Base-by-base conservation (phyloP, 2,888 invertebrate species). In the Aspidiotus rigidus region DNA sequence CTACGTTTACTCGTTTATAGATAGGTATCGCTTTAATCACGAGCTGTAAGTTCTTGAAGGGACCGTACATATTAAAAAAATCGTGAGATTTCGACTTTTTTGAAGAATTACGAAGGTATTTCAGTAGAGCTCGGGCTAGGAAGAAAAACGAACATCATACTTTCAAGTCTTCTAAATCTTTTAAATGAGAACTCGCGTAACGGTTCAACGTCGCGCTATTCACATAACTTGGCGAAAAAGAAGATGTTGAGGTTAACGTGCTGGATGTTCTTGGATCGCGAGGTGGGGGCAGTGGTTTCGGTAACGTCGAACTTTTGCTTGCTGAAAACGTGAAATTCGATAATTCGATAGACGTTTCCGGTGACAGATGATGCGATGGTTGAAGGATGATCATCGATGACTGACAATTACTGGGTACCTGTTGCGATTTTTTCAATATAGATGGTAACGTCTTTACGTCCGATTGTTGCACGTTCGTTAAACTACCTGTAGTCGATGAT, bases 271-370 rank as follows among this genome's bases (percentile, higher is more conserved):
- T 49, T 11, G 49, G 49, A 49, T 49, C n/a, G 49, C 69, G 54
- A 3, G 69, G 69, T 8, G 69, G 69, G 3, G 69, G 69, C 28
- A 55, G 57, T 42, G 69, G 69, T 63, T 63, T 55, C 7, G 69
- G 69, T 57, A 69, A 56, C 17, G 69, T 69, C 44, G 69, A 69
- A 57, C 69, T 63, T 69, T 69, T 69, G 16, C 16, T 62, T 39
- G 44, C 57, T 16, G 56, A 42, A 39, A 63, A 69, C 55, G 56
- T 69, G 9, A 69, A 56, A 57, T 69, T 69, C 10, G 69, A 69
- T 17, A 69, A 39, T 39, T 69, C 69, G 49, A 69, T 69, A 3
- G 62, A 55, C 42, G 57, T 61, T 17, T 57, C 62, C 39, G 56
- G 40, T 42, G 13, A 42, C 2, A 69, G 39, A 57, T 69, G 69